These are phyloP conservation scores for Picus viridis DNA, from an alignment of 2,797 vertebrate genomes.

Conservation along the genomic window DNA sequence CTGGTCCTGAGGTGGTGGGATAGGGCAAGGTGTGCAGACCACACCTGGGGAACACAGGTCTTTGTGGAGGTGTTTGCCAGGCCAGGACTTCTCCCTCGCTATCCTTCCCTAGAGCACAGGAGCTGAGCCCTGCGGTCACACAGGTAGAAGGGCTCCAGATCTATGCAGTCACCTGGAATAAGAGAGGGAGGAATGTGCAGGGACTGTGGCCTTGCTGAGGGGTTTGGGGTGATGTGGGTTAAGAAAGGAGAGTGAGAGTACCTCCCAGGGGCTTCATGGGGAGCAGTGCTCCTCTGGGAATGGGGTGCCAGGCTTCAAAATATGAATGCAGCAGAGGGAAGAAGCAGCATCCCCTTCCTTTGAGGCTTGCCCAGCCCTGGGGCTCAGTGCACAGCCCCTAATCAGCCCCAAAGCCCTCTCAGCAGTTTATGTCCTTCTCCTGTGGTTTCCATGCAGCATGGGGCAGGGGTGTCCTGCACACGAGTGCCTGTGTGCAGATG, in stretches of 20 bases:
- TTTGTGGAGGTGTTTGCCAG: background rate
- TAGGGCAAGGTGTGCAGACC: background rate
- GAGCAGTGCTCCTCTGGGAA: background rate
- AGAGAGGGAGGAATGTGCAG: constrained; percentile 10
- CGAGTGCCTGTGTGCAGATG: fast-evolving
- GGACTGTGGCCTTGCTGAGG: background rate
- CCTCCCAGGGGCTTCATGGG: background rate
- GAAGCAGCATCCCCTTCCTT: background rate
- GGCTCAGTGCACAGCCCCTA: background rate
- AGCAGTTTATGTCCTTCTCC: background rate
- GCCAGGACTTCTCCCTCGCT: background rate
- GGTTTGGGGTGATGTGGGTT: background rate
- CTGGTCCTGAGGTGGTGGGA: background rate
- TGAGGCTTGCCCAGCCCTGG: background rate
- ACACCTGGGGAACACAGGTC: background rate
- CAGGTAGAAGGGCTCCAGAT: background rate
- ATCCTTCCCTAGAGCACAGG: background rate
- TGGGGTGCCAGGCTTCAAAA: background rate
- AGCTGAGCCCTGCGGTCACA: background rate
- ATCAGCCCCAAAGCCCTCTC: background rate
- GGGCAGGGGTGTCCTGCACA: background rate
- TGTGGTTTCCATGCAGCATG: background rate
- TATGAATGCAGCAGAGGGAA: fast-evolving
- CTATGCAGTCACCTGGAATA: constrained; percentile 36
- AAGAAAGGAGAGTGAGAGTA: background rate